Evolutionary conservation across 2,113 vertebrate genomes (phyloP).

Genomic region (Melanostigma gelatinosum): DNA sequence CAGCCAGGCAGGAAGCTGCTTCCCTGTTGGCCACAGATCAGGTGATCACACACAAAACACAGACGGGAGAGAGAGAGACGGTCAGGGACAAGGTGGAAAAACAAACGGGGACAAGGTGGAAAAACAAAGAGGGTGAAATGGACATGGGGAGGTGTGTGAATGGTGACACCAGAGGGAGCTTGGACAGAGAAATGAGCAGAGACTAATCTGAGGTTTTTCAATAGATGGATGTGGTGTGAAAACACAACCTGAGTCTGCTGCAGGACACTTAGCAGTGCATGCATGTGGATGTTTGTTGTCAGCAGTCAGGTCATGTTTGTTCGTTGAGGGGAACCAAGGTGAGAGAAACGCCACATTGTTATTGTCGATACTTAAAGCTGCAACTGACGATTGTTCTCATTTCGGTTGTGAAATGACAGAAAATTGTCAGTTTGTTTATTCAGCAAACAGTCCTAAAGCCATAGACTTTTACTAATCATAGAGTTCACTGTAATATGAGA

Average conservation of each 20-base stretch:
- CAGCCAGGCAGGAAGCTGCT: constrained; percentile 54
- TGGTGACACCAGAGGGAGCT: not conserved
- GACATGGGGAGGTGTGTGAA: constrained; percentile 8
- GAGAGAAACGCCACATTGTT: constrained; percentile 1
- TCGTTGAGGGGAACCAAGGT: constrained; percentile 25
- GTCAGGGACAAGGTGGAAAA: constrained; percentile 27
- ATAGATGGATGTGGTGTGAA: constrained; percentile 20
- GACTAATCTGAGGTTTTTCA: constrained; percentile 14
- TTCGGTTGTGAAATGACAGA: not conserved
- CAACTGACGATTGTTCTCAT: not conserved
- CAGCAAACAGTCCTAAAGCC: not conserved
- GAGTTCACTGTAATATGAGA: not conserved
- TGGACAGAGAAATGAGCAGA: not conserved
- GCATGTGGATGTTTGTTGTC: constrained; percentile 34
- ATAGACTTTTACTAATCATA: not conserved
- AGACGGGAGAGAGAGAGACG: not conserved
- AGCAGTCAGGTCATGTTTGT: constrained; percentile 1
- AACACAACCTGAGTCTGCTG: not conserved
- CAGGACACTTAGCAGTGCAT: not conserved
- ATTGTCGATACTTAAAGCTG: not conserved
- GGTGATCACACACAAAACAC: constrained; percentile 62
- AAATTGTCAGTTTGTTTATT: not conserved
- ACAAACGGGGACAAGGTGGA: constrained; percentile 32
- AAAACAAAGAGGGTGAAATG: constrained; percentile 33
- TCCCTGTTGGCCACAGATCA: constrained; percentile 64